Evolutionary conservation across 2,888 invertebrate species (phyloP), one percentile per base, ranked within the genome.

Genomic region (Leptinotarsa juncta): DNA sequence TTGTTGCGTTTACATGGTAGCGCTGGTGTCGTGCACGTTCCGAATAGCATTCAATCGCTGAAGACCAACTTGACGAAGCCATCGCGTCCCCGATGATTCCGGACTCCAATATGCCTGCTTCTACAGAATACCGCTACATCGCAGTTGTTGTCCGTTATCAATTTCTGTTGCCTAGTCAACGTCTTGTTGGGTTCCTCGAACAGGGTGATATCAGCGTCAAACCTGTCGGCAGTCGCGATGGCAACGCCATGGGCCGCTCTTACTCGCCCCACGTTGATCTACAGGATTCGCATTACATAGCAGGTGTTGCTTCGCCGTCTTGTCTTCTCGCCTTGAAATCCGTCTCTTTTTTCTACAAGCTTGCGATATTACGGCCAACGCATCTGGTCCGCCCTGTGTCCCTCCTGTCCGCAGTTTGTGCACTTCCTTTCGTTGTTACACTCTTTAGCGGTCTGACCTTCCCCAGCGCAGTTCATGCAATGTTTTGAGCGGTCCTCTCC

Each of bases 381-480:
- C 55, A 66, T 20, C 66, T 55, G 18, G 42, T 18, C 53, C 23
- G 12, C 48, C 49, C 51, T 67, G 50, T 67, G 67, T 16, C 67
- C 72, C 5, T 26, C 48, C 48, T 49, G 48, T n/a, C 51, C 32
- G 48, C 65, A 66, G 4, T 15, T 23, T 32, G 57, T 32, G 55
- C 72, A 72, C 14, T 18, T 32, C 50, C 48, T n/a, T 23, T 48
- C 16, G 20, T 67, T 67, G 16, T 16, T 51, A n/a, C 68, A 68
- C 53, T 53, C 68, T 16, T 16, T 10, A 3, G 32, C 18, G 2
- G 49, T 12, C 55, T 68, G 55, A 3, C 42, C 68, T 3, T 14
- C 55, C 26, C 32, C 16, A 4, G 50, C 53, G n/a, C 68, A 68
- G 18, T 53, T 68, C 12, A n/a, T 18, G 68, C 68, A 68, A 16